These are phyloP conservation scores for Portunus trituberculatus DNA, from an alignment of 1,140 invertebrate genomes.

Conservation along the genomic window DNA sequence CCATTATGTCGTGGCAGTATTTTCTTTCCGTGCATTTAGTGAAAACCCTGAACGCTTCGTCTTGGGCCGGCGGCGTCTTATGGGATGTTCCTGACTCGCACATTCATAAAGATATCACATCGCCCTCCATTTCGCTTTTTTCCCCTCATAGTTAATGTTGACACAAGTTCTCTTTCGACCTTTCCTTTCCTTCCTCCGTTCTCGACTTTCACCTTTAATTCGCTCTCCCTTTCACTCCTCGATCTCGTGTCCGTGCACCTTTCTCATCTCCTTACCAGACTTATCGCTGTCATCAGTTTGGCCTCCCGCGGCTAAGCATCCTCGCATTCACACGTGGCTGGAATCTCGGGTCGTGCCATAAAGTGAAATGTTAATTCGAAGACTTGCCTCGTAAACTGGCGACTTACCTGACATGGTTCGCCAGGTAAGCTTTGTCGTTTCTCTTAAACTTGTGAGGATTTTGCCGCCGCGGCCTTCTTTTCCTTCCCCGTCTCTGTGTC, in stretches of 20 bases:
- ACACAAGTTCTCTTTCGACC: not conserved
- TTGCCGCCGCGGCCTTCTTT: not conserved
- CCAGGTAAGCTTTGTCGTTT: not conserved
- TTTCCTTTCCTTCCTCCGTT: not conserved
- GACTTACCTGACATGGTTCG: not conserved
- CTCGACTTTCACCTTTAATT: not conserved
- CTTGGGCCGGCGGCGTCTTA: not conserved
- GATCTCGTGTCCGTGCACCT: not conserved
- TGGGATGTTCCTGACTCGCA: not conserved
- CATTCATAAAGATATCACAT: not conserved
- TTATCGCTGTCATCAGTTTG: not conserved
- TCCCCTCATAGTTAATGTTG: not conserved
- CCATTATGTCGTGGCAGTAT: not conserved
- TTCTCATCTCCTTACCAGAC: conserved; percentile 5
- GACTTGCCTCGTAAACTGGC: conserved; percentile 10
- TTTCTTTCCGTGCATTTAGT: not conserved
- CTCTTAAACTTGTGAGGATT: not conserved
- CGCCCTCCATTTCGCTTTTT: not conserved
- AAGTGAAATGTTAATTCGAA: not conserved
- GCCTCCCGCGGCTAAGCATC: not conserved
- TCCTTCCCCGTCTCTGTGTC: not conserved
- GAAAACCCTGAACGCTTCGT: not conserved
- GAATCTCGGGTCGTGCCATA: not conserved
- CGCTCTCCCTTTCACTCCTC: not conserved
- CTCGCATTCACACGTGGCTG: not conserved